Evolutionary conservation across 1,140 invertebrate species (phyloP), one percentile per base, ranked within the genome.

Genomic region (Batillaria attramentaria): DNA sequence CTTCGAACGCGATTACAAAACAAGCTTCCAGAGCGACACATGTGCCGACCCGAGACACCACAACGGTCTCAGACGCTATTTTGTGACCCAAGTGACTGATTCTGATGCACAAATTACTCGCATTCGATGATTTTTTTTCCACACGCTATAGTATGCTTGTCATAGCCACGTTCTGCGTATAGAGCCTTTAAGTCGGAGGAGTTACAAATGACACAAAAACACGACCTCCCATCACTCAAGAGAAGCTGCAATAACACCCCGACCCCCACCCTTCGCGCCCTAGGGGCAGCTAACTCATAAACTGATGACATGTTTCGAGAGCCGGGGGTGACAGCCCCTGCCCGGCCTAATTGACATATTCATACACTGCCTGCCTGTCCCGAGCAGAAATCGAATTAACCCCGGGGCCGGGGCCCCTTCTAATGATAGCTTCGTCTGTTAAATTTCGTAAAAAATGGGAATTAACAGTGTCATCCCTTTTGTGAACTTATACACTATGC

Each of bases 371-470:
- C 35, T 57, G 60, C 65, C 70, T 54, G 6, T 62, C 66, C 42
- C 50, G 57, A 39, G 66, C 42, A n/a, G n/a, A 79, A 79, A 79
- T 75, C 43, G 62, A 79, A 74, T 79, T 79, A 79, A 78, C 76
- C 78, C 78, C 54, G 28, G 0, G 60, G 66, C 78, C 33, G 33
- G 39, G 70, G 78, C 78, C n/a, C 72, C 41, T 73, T 66, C 78
- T 79, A 79, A 79, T 74, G 78, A 79, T 79, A 65, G 70, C 78
- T 74, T 73, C 72, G 74, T 79, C 78, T 73, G 78, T 79, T 79
- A 74, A 74, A 79, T 79, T 74, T 68, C 54, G 54, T 54, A 42
- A 65, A 70, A 65, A 79, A 50, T 35, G 77, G 46, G 77, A 75
- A 79, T 79, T 79, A 65, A 74, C 60, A 74, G 78, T 79, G 78